phyloP scores from a whole-genome alignment of 1,140 invertebrate species.

The Saccostrea cuccullata region DNA sequence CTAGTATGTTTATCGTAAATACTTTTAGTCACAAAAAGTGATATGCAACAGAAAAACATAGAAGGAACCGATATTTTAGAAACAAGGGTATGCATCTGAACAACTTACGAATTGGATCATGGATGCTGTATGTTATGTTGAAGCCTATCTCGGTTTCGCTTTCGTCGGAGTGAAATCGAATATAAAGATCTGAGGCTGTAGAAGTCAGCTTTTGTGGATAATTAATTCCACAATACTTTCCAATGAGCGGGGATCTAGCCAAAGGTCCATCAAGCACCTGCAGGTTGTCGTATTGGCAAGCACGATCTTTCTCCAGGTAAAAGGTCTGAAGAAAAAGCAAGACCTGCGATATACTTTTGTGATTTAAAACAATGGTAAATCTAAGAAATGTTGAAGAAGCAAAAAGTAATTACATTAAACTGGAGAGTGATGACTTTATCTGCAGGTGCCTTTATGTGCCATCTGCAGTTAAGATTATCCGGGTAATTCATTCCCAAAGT shows the following conservation, averaged over 20 bases:
- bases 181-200: conserved; percentile 46
- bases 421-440: conserved; percentile 40
- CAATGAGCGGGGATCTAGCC: conserved; percentile 38
- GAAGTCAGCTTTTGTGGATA: conserved; percentile 54
- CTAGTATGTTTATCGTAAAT: too few species aligned
- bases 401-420: not conserved
- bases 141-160: conserved; percentile 58
- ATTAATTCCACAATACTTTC: conserved; percentile 57
- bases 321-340: conserved; percentile 32
- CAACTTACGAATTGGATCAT: conserved; percentile 49
- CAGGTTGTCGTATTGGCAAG: conserved; percentile 57
- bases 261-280: conserved; percentile 56
- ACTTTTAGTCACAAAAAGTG: too few species aligned
- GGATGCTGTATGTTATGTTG: conserved; percentile 56
- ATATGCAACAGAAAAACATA: too few species aligned
- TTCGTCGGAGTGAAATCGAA: conserved; percentile 58
- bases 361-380: not conserved
- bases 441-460: conserved; percentile 41
- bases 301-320: conserved; percentile 45
- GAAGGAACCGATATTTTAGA: too few species aligned
- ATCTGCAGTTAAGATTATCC: conserved; percentile 38
- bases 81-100: too few species aligned
- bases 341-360: not conserved
- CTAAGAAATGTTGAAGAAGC: not conserved
- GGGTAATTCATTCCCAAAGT: conserved; percentile 40